phyloP scores from a whole-genome alignment of 35 echinoderm and acorn worm genomes.

The Apostichopus californicus region DNA sequence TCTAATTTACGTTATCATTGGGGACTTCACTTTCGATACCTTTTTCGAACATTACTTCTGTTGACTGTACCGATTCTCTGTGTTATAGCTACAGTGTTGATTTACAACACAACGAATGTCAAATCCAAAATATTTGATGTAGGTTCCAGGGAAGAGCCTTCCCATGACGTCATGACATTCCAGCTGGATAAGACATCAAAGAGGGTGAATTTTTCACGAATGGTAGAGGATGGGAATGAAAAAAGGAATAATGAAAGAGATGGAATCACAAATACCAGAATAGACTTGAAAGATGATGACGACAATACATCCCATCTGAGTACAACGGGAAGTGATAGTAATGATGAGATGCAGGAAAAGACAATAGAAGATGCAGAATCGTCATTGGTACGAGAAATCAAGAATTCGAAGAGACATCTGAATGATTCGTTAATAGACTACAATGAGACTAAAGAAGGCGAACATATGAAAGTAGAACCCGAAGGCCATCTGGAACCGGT shows the following conservation, averaged over 20 bases:
- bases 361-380: not conserved
- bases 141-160: not conserved
- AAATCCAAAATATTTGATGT: not conserved
- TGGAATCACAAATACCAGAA: too few species aligned
- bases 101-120: not conserved
- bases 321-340: not conserved
- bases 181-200: not conserved
- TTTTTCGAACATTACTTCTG: not conserved
- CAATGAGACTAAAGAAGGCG: not conserved
- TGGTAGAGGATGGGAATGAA: not conserved
- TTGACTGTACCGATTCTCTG: not conserved
- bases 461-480: not conserved
- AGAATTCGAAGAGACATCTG: not conserved
- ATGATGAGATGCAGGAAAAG: not conserved
- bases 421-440: not conserved
- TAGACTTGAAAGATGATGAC: not conserved
- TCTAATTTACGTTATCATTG: conserved; percentile 8
- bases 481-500: not conserved
- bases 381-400: not conserved
- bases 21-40: not conserved
- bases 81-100: not conserved
- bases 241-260: not conserved
- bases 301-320: not conserved
- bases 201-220: not conserved
- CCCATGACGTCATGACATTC: not conserved